Evolutionary conservation across 2,113 vertebrate genomes (phyloP), one percentile per base, ranked within the genome.

Genomic region (Hoplias malabaricus): DNA sequence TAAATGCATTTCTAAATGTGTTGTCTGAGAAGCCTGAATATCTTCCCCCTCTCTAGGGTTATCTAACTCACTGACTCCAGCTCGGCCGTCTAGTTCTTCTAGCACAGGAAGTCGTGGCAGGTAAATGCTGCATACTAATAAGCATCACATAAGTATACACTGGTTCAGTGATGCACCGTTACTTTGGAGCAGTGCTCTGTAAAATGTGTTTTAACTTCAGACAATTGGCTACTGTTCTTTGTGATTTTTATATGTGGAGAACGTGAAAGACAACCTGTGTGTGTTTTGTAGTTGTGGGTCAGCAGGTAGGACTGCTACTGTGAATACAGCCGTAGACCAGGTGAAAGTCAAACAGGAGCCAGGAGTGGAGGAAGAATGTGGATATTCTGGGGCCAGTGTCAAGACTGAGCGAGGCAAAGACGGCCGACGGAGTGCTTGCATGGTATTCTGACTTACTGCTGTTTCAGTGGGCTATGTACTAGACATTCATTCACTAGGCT

Each of bases 31-130:
- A 25, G 23, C 21, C 53, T 63, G 19, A 57, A 34, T 59, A 21
- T 53, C 80, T 21, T 72, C 34, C 33, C 13, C 31, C 16, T 72
- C 68, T 73, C 13, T 88, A 98, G 97, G 97, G 87, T 90, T 98
- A 74, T 94, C 95, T 9, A 99, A 95, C 86, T 95, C 96, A 56
- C 96, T 97, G 88, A 98, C 96, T 54, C 96, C 97, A 70, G 96
- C 95, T 81, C 93, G 98, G 81, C 98, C 98, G 3, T 97, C 98
- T 23, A 99, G 97, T 85, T 96, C 95, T 0, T 99, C 98, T 79
- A 99, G 98, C 90, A 98, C 98, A 76, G 98, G 98, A 65, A 99
- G 98, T 88, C 93, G 98, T 87, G 97, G 98, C 87, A 99, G 98
- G 98, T 98, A 77, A 81, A 85, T 87, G 40, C 2, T 13, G 50